Evolutionary conservation across 2,888 invertebrate genomes (phyloP).

Genomic region (Carterocephalus palaemon): DNA sequence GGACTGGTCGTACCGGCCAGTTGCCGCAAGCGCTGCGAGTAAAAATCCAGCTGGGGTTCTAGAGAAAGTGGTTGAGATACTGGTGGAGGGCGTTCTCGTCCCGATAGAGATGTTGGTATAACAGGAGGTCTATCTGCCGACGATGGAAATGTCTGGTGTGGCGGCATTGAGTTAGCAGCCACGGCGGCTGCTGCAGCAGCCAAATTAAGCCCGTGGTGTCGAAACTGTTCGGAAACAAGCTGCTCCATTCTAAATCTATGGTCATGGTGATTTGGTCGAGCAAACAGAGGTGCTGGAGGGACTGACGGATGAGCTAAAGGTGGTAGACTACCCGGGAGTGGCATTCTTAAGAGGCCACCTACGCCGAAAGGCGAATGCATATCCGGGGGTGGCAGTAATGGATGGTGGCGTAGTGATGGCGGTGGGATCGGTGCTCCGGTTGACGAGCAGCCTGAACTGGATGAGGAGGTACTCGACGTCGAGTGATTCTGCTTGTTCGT

Average conservation of each 20-base stretch:
- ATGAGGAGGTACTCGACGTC: constrained; percentile 78
- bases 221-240: constrained; percentile 88
- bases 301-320: constrained; percentile 83
- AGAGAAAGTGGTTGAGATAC: constrained; percentile 84
- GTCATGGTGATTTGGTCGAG: constrained; percentile 87
- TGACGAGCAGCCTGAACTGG: constrained; percentile 76
- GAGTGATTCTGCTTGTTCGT: constrained; percentile 77
- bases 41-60: constrained; percentile 98
- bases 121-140: constrained; percentile 79
- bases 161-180: constrained; percentile 80
- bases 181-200: constrained; percentile 87
- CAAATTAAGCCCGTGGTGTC: constrained; percentile 87
- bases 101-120: constrained; percentile 73
- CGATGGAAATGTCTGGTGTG: constrained; percentile 81
- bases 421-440: constrained; percentile 78
- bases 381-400: constrained; percentile 84
- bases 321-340: constrained; percentile 81
- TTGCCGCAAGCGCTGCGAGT: constrained; percentile 99
- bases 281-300: constrained; percentile 86
- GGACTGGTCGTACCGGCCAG: constrained; percentile 97
- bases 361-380: constrained; percentile 87
- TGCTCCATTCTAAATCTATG: constrained; percentile 91
- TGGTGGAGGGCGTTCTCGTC: constrained; percentile 69
- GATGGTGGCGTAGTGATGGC: constrained; percentile 82
- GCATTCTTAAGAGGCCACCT: constrained; percentile 85